Base-by-base conservation (phyloP, 2,113 vertebrate genomes). In the Mirounga angustirostris region DNA sequence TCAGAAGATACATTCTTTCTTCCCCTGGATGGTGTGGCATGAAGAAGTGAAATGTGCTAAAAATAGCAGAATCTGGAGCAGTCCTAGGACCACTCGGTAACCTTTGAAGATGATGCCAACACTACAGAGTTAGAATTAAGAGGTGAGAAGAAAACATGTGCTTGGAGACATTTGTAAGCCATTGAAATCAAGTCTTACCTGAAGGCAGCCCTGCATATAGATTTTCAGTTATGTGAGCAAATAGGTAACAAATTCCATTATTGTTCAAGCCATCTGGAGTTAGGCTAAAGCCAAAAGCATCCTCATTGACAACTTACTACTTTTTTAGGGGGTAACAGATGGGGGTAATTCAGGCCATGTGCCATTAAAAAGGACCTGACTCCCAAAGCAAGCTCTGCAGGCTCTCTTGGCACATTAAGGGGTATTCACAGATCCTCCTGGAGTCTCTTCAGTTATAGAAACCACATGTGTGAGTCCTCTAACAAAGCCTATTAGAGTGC, bases 381-480 rank as follows among this genome's bases (percentile, higher is more conserved):
- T 69, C 78, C 61, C 50, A 84, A 74, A 80, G 63, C 82, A 82
- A 87, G 30, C 50, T 89, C 40, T 89, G 33, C 16, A 76, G 78
- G 2, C 26, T 89, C 58, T 65, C 18, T 52, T 65, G 54, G 56
- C 24, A 74, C 43, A 56, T 56, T n/a, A 54, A 50, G 54, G 59
- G 21, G 16, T 87, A 73, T 88, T 91, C 30, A 74, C 21, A 93
- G 63, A 61, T 54, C 28, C 63, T 93, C 15, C 7, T 21, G 18
- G 36, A 74, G 22, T 61, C 14, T 36, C 81, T 97, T 90, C 65
- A 18, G 40, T 83, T 92, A 86, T 28, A 81, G 87, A 92, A 92
- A 76, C 67, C 76, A 69, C 28, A 26, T 46, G 9, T 76, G 71
- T 26, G 73, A 61, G 30, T 30, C 50, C 65, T 76, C 65, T n/a